Base-by-base conservation (phyloP, 2,888 invertebrate species). In the Clusia tigrina region DNA sequence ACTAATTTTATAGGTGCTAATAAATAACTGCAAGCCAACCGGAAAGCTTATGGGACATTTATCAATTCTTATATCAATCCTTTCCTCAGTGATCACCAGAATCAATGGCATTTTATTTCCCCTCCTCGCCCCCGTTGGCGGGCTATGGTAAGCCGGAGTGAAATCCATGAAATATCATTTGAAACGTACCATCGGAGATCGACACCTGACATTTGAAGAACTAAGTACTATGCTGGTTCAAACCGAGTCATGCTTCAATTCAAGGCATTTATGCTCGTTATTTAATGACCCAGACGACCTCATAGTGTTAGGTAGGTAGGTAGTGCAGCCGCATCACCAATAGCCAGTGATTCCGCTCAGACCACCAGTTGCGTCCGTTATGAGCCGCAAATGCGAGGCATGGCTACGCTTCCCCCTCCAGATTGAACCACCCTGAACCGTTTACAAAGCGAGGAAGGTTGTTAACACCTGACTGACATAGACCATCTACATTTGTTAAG, bases 1-100 rank as follows among this genome's bases (percentile, higher is more conserved):
- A 52, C 52, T 22, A 52, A 52, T 52, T 52, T 52, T 22, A 23
- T 52, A 20, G 52, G 52, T 52, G 52, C 52, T 15, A 52, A 52
- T 23, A 52, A 52, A 22, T 20, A 22, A 15, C 20, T 20, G 12
- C 52, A 52, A 20, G 15, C 52, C 10, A 20, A 20, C 15, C 10
- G 22, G 22, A 46, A 17, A 6, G 48, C 48, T 5, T 46, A 46
- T n/a, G 18, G 18, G 17, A 5, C 52, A 3, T 52, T 3, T 20
- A 20, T 22, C 6, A 3, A 18, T n/a, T 22, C 52, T 9, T 3
- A 20, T 20, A 10, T 52, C 10, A n/a, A 5, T 9, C 32, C 32
- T 12, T 32, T 32, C 5, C 32, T 32, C 32, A 32, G 6, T 9
- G 32, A 32, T 9, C 5, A 32, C 32, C 5, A 32, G 6, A 32